Percentiles rank a stretch among this genome's conserved stretches.
Evolutionary conservation across 2,888 invertebrate genomes (phyloP).

Genomic region (Lordiphosa andalusiaca): DNA sequence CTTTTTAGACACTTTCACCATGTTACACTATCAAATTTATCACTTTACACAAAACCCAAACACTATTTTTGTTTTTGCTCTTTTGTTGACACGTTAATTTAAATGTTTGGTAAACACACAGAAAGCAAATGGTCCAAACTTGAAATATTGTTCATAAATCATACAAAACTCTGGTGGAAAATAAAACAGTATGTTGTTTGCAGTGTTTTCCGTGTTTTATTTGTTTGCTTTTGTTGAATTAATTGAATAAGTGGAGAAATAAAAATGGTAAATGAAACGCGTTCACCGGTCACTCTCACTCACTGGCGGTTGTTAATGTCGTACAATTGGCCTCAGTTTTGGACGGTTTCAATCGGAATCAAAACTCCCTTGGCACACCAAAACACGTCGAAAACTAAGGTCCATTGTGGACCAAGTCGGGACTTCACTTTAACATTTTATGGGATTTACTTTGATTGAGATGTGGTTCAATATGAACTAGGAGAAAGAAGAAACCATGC

Average conservation of each 20-base stretch:
- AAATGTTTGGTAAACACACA: conserved; percentile 33
- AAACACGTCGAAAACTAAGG: conserved; percentile 81
- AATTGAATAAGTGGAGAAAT: conserved; percentile 17
- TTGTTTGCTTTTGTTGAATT: conserved; percentile 59
- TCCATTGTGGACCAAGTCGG: conserved; percentile 59
- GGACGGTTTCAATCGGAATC: conserved; percentile 81
- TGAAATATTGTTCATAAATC: conserved; percentile 50
- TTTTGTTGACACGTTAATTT: conserved; percentile 54
- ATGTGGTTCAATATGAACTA: background rate
- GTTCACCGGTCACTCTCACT: background rate
- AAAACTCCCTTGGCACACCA: conserved; percentile 78
- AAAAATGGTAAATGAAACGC: conserved; percentile 12
- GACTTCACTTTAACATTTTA: conserved; percentile 27
- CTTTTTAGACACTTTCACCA: conserved; percentile 51
- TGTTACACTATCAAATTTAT: conserved; percentile 54
- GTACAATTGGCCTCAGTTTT: conserved; percentile 80
- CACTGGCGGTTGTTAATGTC: conserved; percentile 46
- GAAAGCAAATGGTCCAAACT: conserved; percentile 42
- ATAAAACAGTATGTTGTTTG: conserved; percentile 16
- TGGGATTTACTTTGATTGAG: background rate
- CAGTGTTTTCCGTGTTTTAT: conserved; percentile 42
- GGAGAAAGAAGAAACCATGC: conserved; percentile 3
- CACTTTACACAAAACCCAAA: conserved; percentile 57
- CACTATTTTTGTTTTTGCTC: conserved; percentile 22
- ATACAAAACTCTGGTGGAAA: conserved; percentile 23